These are phyloP conservation scores for Pyrocoelia pectoralis DNA, from an alignment of 2,888 invertebrate species.

Conservation along the genomic window DNA sequence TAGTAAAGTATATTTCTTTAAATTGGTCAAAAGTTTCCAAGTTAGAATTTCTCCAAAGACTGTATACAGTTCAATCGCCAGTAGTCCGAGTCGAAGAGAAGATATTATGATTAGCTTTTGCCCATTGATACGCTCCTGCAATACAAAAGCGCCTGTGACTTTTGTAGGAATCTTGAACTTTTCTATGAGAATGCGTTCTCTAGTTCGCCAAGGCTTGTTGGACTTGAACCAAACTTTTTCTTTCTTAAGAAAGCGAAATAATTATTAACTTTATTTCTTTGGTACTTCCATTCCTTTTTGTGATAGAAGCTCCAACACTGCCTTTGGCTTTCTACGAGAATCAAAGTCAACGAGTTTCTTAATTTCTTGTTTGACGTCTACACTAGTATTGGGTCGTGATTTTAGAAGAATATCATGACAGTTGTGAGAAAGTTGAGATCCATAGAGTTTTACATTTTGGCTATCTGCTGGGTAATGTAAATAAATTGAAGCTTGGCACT, in stretches of 20 bases:
- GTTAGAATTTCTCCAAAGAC: neutral
- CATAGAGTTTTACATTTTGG: neutral
- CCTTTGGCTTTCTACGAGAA: neutral
- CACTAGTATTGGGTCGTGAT: neutral
- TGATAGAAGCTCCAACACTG: neutral
- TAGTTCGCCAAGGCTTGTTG: neutral
- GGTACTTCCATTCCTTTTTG: neutral
- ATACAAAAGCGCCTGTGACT: neutral
- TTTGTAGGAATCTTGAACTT: neutral
- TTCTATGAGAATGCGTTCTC: too few species aligned
- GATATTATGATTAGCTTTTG: neutral
- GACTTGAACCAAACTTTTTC: neutral
- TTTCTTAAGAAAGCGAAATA: neutral
- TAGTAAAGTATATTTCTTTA: constrained; percentile 3
- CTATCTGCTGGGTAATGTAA: neutral
- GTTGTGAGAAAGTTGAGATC: neutral
- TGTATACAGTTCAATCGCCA: neutral
- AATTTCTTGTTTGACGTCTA: constrained; percentile 4
- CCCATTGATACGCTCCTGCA: neutral
- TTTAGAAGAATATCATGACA: neutral
- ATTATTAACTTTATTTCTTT: neutral
- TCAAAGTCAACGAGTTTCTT: constrained; percentile 7
- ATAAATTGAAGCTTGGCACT: neutral
- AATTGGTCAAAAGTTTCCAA: constrained; percentile 1
- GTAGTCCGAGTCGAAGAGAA: constrained; percentile 4